Evolutionary conservation across 2,113 vertebrate genomes (phyloP), one percentile per base, ranked within the genome.

Genomic region (Misgurnus mizolepis): DNA sequence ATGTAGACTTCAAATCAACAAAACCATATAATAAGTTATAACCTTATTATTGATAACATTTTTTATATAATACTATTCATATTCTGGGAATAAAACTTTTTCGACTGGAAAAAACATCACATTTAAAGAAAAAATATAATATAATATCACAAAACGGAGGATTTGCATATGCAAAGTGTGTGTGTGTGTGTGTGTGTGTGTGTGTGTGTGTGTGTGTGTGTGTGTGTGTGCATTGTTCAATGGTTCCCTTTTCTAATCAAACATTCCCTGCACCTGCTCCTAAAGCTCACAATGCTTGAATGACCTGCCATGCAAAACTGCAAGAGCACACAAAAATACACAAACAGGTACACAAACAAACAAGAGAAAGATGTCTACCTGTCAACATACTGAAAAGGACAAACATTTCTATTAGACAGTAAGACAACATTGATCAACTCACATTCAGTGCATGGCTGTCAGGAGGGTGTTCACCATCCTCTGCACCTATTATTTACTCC

Each of bases 301-400:
- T 60, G 39, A 73, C 70, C 22, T 73, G 40, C 70, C 40, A 73
- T 72, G 53, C 70, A 72, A 72, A 69, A 41, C 55, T 17, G 15
- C 5, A n/a, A 56, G 55, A 56, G 15, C 55, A 15, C 17, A 56
- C 12, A n/a, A 50, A 55, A 2, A 71, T 71, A 70, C 5, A 1
- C 68, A 56, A 40, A 70, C 47, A 53, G 11, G 14, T 15, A 53
- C 50, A 53, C 10, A 15, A 9, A 53, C 55, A n/a, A n/a, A 58
- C 15, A 3, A 56, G 6, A 58, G 15, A 43, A 1, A 73, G 17
- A 55, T 18, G 8, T 2, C 11, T n/a, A 73, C 11, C 53, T 60
- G 40, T 60, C 70, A 73, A 56, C 11, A 39, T 18, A 22, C 45
- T 73, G n/a, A 43, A 73, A 73, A 72, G 9, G 6, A 17, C 55